Evolutionary conservation across 2,888 invertebrate genomes (phyloP), one percentile per base, ranked within the genome.

Genomic region (Anarsia innoxiella): DNA sequence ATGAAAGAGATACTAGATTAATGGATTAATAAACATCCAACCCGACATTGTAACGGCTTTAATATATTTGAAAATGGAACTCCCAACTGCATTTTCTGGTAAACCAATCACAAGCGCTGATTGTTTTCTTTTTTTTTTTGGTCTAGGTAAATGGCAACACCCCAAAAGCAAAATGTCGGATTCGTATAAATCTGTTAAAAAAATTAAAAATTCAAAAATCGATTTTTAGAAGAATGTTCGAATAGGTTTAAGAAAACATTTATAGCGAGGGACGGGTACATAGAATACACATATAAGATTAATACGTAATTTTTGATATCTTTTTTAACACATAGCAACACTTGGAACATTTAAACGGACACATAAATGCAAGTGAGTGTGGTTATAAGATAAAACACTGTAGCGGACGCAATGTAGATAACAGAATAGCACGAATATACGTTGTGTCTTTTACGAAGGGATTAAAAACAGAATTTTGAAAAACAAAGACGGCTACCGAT

Each of bases 311-410:
- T 39, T 32, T 49, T 29, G 40, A 45, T 44, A 48, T 37, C 45
- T 31, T 41, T 41, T 37, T 26, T 30, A 15, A 39, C 36, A 39
- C 15, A 19, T 8, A 19, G 15, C 27, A 36, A 29, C 41, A 48
- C 41, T n/a, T n/a, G n/a, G n/a, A n/a, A 49, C 36, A n/a, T 43
- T 31, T 33, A 43, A 25, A 45, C 29, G 19, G 8, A 64, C 62
- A 78, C 59, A 74, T 75, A 73, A 72, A 83, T 84, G 83, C 83
- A 83, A 68, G 80, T 83, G 83, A 83, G 83, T 83, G 83, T 84
- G 83, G 83, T 80, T 80, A 67, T 70, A 54, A 49, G 48, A 51
- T 44, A 37, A 62, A 68, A 68, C 66, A 72, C 67, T 80, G 74
- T 77, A 73, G 79, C 78, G 75, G 74, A 63, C 61, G 27, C 19